Percentiles rank a stretch among this genome's conserved stretches.
These are phyloP conservation scores for Osmoderma eremita DNA, from an alignment of 2,888 invertebrate genomes.

Conservation along the genomic window DNA sequence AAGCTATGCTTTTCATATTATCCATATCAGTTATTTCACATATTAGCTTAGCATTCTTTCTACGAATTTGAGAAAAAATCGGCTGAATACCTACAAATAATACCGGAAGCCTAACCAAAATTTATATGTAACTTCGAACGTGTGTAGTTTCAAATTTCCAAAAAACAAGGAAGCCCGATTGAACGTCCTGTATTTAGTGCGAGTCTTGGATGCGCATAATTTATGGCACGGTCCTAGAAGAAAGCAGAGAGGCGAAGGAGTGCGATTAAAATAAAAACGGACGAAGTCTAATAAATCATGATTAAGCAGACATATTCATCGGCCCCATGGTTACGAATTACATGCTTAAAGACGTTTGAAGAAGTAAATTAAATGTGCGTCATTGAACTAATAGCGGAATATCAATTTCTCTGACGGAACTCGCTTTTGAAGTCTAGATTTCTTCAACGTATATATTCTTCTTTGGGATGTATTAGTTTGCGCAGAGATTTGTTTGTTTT, in stretches of 20 bases:
- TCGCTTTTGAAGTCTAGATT: too few relatives aligned
- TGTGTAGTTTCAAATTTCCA: slow-evolving; percentile 17
- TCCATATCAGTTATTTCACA: too few relatives aligned
- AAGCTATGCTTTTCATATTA: too few relatives aligned
- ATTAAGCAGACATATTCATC: background rate
- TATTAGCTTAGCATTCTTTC: too few relatives aligned
- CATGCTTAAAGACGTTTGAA: background rate
- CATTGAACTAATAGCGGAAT: background rate
- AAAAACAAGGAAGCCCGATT: slow-evolving; percentile 14
- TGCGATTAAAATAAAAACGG: slow-evolving; percentile 11
- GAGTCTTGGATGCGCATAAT: slow-evolving; percentile 17
- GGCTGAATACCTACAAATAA: slow-evolving; percentile 3
- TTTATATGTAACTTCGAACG: slow-evolving; percentile 20
- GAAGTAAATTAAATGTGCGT: background rate
- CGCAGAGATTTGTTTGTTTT: too few relatives aligned
- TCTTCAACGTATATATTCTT: too few relatives aligned
- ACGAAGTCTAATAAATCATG: slow-evolving; percentile 11
- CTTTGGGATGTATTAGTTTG: too few relatives aligned
- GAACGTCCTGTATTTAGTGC: background rate
- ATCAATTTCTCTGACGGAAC: too few relatives aligned
- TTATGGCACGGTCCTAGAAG: background rate
- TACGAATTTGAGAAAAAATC: too few relatives aligned
- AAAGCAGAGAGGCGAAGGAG: background rate
- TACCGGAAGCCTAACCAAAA: slow-evolving; percentile 1
- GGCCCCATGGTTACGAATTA: background rate